Conservation (phyloP, 2,888 invertebrate genomes). For the Lamproptera curius region DNA sequence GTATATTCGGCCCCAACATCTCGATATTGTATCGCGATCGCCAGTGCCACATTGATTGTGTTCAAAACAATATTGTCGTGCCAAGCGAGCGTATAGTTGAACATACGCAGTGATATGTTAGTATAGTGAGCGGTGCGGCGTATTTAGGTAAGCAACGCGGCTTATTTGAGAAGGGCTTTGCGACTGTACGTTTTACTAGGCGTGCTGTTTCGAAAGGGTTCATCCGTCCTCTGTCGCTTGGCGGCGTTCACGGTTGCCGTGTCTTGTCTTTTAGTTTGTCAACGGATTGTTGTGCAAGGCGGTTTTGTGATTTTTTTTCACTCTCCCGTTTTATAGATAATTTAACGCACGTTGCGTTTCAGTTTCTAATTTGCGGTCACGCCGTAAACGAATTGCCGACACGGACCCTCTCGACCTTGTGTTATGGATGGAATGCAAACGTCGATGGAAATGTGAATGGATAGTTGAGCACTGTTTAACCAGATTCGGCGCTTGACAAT, state of each 20-base stretch:
- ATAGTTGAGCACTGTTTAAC: slow-evolving; percentile 12
- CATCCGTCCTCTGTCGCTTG: slow-evolving; percentile 35
- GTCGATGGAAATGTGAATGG: slow-evolving; percentile 35
- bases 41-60: slow-evolving; percentile 57
- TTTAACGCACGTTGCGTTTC: slow-evolving; percentile 4
- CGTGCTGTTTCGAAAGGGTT: slow-evolving; percentile 50
- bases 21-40: slow-evolving; percentile 51
- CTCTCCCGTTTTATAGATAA: slow-evolving; percentile 12
- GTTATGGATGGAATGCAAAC: slow-evolving; percentile 30
- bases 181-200: slow-evolving; percentile 39
- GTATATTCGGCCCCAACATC: slow-evolving; percentile 34
- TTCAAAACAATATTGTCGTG: slow-evolving; percentile 47
- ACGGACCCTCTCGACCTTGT: slow-evolving; percentile 37
- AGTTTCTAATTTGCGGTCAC: neutral
- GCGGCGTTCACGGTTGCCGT: slow-evolving; percentile 49
- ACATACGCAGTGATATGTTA: slow-evolving; percentile 37
- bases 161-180: slow-evolving; percentile 49
- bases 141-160: slow-evolving; percentile 51
- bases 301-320: slow-evolving; percentile 3
- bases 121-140: slow-evolving; percentile 42
- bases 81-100: too few species aligned
- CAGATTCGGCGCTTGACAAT: slow-evolving; percentile 17
- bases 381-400: slow-evolving; percentile 3
- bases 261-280: slow-evolving; percentile 47
- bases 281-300: slow-evolving; percentile 41